phyloP scores from a whole-genome alignment of 2,113 vertebrate species.

The Probosciger aterrimus region DNA sequence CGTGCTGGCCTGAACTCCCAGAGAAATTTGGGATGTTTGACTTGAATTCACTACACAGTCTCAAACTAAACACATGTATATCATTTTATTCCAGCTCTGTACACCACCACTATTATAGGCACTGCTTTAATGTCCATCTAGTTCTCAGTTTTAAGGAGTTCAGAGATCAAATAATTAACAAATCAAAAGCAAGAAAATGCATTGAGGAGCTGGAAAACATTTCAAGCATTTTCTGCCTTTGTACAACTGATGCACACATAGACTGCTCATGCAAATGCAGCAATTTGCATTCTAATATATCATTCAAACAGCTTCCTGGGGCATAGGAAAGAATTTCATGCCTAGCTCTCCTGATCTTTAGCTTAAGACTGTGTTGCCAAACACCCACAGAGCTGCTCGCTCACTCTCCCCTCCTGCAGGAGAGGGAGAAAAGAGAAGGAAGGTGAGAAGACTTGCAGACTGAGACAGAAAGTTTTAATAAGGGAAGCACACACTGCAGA shows the following conservation, averaged over 20 bases:
- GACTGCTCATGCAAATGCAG: neutral
- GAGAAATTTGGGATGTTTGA: neutral
- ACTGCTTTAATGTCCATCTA: neutral
- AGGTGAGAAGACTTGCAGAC: neutral
- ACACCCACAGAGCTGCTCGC: neutral
- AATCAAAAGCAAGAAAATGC: neutral
- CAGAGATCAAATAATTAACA: neutral
- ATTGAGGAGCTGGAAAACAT: neutral
- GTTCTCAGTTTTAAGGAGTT: neutral
- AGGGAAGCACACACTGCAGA: neutral
- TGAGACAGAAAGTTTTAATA: neutral
- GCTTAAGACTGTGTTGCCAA: neutral
- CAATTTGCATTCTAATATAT: neutral
- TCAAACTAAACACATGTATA: neutral
- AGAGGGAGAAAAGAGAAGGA: neutral
- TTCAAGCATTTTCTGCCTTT: neutral
- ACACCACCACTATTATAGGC: neutral
- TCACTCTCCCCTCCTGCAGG: neutral
- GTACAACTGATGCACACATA: rapidly evolving
- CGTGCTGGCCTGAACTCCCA: neutral
- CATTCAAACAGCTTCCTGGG: neutral
- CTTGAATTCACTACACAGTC: neutral
- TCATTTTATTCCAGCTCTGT: neutral
- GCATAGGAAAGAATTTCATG: neutral
- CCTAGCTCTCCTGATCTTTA: neutral